Evolutionary conservation across 1,140 invertebrate species (phyloP).

Genomic region (Meteorus sp.): DNA sequence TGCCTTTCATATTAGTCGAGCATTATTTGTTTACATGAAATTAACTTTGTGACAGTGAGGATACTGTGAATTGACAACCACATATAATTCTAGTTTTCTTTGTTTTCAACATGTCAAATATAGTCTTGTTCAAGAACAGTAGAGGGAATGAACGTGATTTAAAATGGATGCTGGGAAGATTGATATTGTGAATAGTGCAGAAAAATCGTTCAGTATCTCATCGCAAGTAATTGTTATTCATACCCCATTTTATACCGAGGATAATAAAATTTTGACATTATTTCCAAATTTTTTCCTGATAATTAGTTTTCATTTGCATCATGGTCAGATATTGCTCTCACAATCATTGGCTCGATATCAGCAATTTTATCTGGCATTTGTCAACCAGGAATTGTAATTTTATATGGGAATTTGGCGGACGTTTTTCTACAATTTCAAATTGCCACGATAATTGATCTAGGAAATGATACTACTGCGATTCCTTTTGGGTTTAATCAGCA

Average conservation of each 20-base stretch:
- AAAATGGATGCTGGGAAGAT: too few relatives aligned
- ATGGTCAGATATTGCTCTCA: conserved; percentile 9
- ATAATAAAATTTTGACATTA: neutral
- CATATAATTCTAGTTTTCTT: too few relatives aligned
- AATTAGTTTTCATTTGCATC: conserved; percentile 18
- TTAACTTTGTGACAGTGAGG: too few relatives aligned
- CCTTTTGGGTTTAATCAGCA: conserved; percentile 8
- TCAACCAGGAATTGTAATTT: conserved; percentile 8
- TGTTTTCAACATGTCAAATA: too few relatives aligned
- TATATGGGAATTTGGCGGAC: conserved; percentile 17
- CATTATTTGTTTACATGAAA: too few relatives aligned
- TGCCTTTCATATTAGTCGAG: neutral
- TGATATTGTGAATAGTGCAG: too few relatives aligned
- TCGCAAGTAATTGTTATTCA: too few relatives aligned
- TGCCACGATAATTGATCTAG: neutral
- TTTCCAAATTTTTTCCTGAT: neutral
- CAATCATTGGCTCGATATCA: conserved; percentile 5
- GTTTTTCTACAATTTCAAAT: conserved; percentile 16
- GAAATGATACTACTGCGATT: neutral
- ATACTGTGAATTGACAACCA: too few relatives aligned
- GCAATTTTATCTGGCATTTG: conserved; percentile 16
- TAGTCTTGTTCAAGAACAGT: too few relatives aligned
- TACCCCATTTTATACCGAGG: too few relatives aligned
- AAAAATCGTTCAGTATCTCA: too few relatives aligned
- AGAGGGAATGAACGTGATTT: too few relatives aligned